Base-by-base conservation (phyloP, 2,113 vertebrate species). In the Gallinago paraguaiae region DNA sequence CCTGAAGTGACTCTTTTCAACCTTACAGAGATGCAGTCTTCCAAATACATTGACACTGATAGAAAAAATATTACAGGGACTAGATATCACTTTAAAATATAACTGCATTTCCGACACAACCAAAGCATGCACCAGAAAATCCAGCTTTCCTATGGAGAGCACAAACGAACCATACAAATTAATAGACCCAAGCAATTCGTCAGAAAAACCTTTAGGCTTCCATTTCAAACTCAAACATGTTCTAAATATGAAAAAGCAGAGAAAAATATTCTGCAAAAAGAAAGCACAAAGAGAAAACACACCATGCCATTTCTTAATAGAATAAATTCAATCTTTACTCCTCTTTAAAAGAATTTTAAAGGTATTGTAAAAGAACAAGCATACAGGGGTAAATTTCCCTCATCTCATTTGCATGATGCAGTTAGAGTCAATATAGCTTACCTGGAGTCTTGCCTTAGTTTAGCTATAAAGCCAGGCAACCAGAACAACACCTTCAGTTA, bases 1-100 rank as follows among this genome's bases (percentile, higher is more conserved):
- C 86, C 95, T 86, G 78, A 84, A 96, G 91, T 85, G 94, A 85
- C 91, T 96, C 92, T 96, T 89, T 97, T 97, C 93, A 95, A 89
- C 92, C 93, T 94, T 93, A 91, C 78, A 97, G 83, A 94, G 67
- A 92, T 53, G 84, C 84, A 96, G 88, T 92, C 97, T 97, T 97
- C 96, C 96, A 96, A 95, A 79, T 39, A 70, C 80, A 37, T 41
- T 93, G 85, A 74, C 39, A 78, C 13, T 28, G 81, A 93, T 67
- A 65, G 71, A 60, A 95, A 92, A 96, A 96, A 89, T 48, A 90
- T 95, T 72, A 61, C 76, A 94, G 53, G 33, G 78, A 82, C 89
- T 56, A 67, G 82, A 84, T 93, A 94, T 7, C 53, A 39, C 75
- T 96, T 93, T 43, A 93, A 95, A 96, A 72, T 37, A 33, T 31